phyloP scores from a whole-genome alignment of 2,797 vertebrate species.

The Poeciliopsis paucimaculata region DNA sequence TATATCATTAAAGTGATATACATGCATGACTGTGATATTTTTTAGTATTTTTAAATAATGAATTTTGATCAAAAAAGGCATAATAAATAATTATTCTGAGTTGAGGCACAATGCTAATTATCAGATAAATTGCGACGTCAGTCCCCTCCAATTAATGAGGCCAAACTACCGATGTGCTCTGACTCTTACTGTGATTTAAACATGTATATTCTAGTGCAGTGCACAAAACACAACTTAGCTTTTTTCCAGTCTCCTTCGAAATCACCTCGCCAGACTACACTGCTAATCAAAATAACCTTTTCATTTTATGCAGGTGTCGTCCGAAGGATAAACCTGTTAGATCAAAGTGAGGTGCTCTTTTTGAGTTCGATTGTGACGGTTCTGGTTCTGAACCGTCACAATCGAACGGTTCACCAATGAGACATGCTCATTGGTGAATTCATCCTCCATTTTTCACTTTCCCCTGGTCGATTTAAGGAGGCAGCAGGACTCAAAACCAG shows the following conservation, averaged over 20 bases:
- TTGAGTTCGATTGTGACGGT: not conserved
- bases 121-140: not conserved
- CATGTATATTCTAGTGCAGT: not conserved
- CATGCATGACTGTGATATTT: not conserved
- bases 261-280: not conserved
- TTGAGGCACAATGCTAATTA: not conserved
- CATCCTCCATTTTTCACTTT: not conserved
- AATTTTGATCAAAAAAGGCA: not conserved
- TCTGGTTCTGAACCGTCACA: not conserved
- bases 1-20: conserved; percentile 6
- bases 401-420: no score
- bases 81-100: not conserved
- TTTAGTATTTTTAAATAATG: not conserved
- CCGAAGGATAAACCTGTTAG: not conserved
- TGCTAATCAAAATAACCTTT: not conserved
- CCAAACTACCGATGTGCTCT: not conserved
- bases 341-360: not conserved
- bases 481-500: not conserved
- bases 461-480: not conserved
- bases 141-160: not conserved
- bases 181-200: not conserved
- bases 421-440: not conserved
- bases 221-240: not conserved
- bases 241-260: not conserved
- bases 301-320: not conserved